A percentile compares a stretch with the other conserved stretches of the same genome.
These are phyloP conservation scores for Pica pica DNA, from an alignment of 2,113 vertebrate species.

Conservation along the genomic window DNA sequence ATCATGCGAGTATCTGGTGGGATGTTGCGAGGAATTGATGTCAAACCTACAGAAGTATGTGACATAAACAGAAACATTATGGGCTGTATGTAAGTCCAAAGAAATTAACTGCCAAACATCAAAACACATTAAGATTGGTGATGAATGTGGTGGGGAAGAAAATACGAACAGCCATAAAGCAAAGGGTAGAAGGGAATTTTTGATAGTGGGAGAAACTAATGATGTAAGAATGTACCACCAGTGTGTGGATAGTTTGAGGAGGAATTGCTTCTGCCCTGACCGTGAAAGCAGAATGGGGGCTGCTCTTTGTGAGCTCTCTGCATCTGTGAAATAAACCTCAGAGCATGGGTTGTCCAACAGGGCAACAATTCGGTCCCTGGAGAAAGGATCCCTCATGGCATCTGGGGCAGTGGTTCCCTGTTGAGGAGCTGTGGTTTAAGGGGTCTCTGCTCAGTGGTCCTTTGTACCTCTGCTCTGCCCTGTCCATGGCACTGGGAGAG, in stretches of 20 bases:
- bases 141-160: neutral
- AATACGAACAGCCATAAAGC: neutral
- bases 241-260: neutral
- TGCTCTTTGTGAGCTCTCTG: neutral
- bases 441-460: neutral
- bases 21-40: slow-evolving; percentile 87
- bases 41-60: slow-evolving; percentile 77
- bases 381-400: neutral
- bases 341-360: neutral
- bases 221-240: neutral
- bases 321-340: neutral
- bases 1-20: slow-evolving; percentile 87
- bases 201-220: neutral
- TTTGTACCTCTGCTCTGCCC: neutral
- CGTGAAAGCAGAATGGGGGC: neutral
- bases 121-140: neutral
- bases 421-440: neutral
- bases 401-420: accelerated
- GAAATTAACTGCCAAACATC: neutral
- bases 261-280: neutral
- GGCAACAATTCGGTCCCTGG: neutral
- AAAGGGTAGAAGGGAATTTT: neutral
- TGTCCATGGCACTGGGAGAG: accelerated
- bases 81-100: neutral
- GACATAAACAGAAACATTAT: neutral